Percentiles rank a stretch among this genome's conserved stretches.
Conservation (phyloP, 1,140 invertebrate genomes). For the Apolygus lucorum region DNA sequence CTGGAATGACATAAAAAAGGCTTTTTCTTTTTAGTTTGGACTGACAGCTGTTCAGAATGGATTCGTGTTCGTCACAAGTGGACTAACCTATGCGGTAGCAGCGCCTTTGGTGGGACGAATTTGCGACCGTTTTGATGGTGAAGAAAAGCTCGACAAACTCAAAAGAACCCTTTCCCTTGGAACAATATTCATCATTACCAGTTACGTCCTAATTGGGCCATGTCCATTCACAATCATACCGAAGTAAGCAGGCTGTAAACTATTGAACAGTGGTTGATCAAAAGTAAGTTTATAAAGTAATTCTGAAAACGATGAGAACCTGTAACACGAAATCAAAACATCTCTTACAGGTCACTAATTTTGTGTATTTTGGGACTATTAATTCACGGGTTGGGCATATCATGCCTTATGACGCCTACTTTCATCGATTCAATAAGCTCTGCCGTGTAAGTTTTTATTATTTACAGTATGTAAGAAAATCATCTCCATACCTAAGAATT, state of each 20-base stretch:
- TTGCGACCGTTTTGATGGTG: slow-evolving; percentile 35
- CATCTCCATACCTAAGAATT: no score
- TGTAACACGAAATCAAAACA: no score
- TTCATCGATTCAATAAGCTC: slow-evolving; percentile 44
- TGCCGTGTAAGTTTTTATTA: slow-evolving; percentile 38
- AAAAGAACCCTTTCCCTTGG: slow-evolving; percentile 37
- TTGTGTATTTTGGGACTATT: slow-evolving; percentile 41
- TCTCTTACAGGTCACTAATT: slow-evolving; percentile 37
- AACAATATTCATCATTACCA: slow-evolving; percentile 37
- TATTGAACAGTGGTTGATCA: neutral
- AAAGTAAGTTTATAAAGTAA: neutral
- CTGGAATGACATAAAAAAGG: no score
- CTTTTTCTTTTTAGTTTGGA: slow-evolving; percentile 41
- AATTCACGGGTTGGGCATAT: slow-evolving; percentile 44
- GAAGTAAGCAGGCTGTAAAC: slow-evolving; percentile 28
- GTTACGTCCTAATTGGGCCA: slow-evolving; percentile 42
- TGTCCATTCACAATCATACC: slow-evolving; percentile 36
- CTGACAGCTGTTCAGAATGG: slow-evolving; percentile 46
- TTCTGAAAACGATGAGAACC: neutral
- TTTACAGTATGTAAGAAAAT: no score
- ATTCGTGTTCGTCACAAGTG: slow-evolving; percentile 46
- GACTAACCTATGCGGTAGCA: slow-evolving; percentile 45
- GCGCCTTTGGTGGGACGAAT: slow-evolving; percentile 45
- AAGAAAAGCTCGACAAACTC: slow-evolving; percentile 28
- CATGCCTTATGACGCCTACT: slow-evolving; percentile 42